Evolutionary conservation across 2,797 vertebrate genomes (phyloP).

Genomic region (Podarcis lilfordi): DNA sequence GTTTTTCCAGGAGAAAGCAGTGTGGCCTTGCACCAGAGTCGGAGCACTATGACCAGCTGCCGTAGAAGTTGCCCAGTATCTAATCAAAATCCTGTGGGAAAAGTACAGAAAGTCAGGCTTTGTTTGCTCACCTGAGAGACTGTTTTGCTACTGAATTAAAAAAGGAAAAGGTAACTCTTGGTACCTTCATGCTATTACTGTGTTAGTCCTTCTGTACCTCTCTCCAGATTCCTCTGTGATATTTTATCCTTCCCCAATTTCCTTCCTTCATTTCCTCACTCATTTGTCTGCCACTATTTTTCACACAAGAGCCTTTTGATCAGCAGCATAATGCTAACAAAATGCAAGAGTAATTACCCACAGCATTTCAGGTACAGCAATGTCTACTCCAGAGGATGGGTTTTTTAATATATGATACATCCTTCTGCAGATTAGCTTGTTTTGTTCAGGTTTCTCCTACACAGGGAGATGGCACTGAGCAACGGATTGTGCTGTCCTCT

Average conservation of each 20-base stretch:
- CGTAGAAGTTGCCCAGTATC: not conserved
- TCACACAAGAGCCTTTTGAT: not conserved
- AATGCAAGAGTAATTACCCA: not conserved
- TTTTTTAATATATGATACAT: not conserved
- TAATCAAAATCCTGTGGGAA: not conserved
- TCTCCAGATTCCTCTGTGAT: not conserved
- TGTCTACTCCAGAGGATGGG: not conserved
- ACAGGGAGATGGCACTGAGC: not conserved
- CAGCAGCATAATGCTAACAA: not conserved
- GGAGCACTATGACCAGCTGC: not conserved
- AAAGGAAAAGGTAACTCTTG: not conserved
- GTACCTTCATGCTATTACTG: not conserved
- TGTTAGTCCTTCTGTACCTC: not conserved
- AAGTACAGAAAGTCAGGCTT: not conserved
- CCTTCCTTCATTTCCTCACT: not conserved
- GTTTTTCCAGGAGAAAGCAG: no score
- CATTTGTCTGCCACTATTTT: not conserved
- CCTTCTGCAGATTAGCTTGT: not conserved
- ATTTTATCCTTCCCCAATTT: not conserved
- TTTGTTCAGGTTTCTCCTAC: not conserved
- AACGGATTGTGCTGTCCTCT: slow-evolving; percentile 15
- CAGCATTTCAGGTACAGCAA: not conserved
- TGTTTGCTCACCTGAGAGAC: not conserved
- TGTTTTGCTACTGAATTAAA: not conserved
- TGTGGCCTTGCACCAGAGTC: not conserved